phyloP scores from a whole-genome alignment of 2,113 vertebrate species.

The Pycnonotus jocosus region DNA sequence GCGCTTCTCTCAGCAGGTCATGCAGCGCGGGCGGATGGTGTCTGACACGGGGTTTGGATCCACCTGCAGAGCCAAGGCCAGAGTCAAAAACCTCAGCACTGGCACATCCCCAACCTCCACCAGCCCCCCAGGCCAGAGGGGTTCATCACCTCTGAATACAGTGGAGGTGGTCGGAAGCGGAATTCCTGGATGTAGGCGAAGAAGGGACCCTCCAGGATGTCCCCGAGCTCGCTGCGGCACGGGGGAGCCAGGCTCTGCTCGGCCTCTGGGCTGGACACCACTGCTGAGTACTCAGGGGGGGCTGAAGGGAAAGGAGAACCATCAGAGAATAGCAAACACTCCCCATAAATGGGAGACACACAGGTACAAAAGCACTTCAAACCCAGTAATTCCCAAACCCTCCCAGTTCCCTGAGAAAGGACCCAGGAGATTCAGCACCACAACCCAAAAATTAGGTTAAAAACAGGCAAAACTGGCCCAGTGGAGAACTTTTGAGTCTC shows the following conservation, averaged over 20 bases:
- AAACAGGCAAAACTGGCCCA: neutral
- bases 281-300: slow-evolving; percentile 87
- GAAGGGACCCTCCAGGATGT: slow-evolving; percentile 79
- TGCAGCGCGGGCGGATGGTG: slow-evolving; percentile 83
- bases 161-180: slow-evolving; percentile 86
- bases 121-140: neutral
- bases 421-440: neutral
- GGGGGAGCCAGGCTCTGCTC: slow-evolving; percentile 42
- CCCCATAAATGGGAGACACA: accelerated
- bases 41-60: slow-evolving; percentile 84
- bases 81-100: neutral
- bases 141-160: slow-evolving; percentile 86
- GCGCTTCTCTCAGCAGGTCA: slow-evolving; percentile 86
- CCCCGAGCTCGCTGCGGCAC: slow-evolving; percentile 61
- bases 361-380: neutral
- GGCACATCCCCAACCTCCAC: neutral
- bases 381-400: neutral
- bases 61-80: slow-evolving; percentile 67
- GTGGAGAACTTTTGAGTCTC: neutral
- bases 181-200: slow-evolving; percentile 91
- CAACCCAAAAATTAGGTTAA: neutral
- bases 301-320: slow-evolving; percentile 65
- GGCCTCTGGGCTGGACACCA: slow-evolving; percentile 77
- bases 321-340: neutral
- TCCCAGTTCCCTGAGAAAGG: neutral